phyloP scores from a whole-genome alignment of 2,888 invertebrate species.

The Sisyra terminalis region DNA sequence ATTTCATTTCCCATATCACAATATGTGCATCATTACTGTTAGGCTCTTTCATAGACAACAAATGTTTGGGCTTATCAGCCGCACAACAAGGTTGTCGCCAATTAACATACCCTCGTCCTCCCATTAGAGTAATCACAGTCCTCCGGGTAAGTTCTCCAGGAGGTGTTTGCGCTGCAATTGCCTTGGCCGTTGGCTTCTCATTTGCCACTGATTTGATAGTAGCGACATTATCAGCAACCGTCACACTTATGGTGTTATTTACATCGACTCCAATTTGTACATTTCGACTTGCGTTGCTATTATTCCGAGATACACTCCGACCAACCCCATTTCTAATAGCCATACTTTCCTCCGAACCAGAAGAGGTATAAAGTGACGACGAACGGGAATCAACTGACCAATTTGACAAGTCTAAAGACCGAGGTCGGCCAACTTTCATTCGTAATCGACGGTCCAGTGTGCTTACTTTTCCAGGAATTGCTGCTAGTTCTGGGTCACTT shows the following conservation, averaged over 20 bases:
- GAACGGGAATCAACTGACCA: slow-evolving; percentile 80
- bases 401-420: slow-evolving; percentile 68
- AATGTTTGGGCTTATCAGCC: slow-evolving; percentile 30
- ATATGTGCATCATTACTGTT: slow-evolving; percentile 78
- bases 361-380: slow-evolving; percentile 65
- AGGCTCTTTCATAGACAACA: slow-evolving; percentile 40
- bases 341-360: slow-evolving; percentile 75
- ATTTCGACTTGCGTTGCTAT: slow-evolving; percentile 55
- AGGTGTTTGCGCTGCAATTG: slow-evolving; percentile 13
- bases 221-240: slow-evolving; percentile 12
- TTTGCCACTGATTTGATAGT: slow-evolving; percentile 12
- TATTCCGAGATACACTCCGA: slow-evolving; percentile 55
- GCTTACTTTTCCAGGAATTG: slow-evolving; percentile 66
- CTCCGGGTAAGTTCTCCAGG: slow-evolving; percentile 37
- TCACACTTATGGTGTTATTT: slow-evolving; percentile 21
- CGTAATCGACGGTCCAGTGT: slow-evolving; percentile 64
- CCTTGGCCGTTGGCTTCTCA: slow-evolving; percentile 13
- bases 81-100: slow-evolving; percentile 61
- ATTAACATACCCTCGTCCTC: slow-evolving; percentile 76
- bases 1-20: slow-evolving; percentile 78
- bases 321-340: slow-evolving; percentile 38
- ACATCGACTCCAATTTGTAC: slow-evolving; percentile 25
- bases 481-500: slow-evolving; percentile 71
- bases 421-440: slow-evolving; percentile 67
- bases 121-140: slow-evolving; percentile 73